Percentiles rank a stretch among this genome's conserved stretches.
phyloP scores from a whole-genome alignment of 1,140 invertebrate genomes.

The Drosophila ananassae region DNA sequence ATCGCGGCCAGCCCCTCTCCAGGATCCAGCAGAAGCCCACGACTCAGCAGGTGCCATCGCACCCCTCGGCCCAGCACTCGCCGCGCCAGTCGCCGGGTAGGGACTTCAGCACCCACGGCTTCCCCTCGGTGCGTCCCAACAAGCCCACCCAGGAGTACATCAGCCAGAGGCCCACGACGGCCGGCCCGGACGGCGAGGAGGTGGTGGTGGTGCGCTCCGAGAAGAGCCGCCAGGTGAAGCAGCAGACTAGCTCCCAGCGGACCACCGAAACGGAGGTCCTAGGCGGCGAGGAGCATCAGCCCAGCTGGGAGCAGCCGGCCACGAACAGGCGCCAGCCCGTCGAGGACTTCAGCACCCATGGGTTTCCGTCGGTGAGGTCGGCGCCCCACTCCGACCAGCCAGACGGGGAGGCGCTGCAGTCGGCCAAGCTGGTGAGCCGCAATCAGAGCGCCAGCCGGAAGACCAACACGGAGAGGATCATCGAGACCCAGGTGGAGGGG shows the following conservation, averaged over 20 bases:
- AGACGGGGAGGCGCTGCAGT: constrained; percentile 52
- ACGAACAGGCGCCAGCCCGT: constrained; percentile 30
- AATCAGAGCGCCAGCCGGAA: constrained; percentile 56
- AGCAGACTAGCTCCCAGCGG: constrained; percentile 55
- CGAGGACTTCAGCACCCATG: constrained; percentile 62
- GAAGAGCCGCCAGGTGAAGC: constrained; percentile 66
- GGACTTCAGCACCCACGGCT: constrained; percentile 79
- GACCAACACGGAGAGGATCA: constrained; percentile 64
- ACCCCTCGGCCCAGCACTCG: constrained; percentile 19
- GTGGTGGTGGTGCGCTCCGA: constrained; percentile 60
- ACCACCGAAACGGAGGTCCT: constrained; percentile 60
- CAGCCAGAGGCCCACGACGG: constrained; percentile 50
- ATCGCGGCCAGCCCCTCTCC: constrained; percentile 43
- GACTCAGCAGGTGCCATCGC: constrained; percentile 4
- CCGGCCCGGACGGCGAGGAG: constrained; percentile 57
- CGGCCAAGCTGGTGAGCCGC: constrained; percentile 42
- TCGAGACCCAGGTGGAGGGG: constrained; percentile 69
- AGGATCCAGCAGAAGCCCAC: constrained; percentile 1
- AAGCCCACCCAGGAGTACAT: constrained; percentile 76
- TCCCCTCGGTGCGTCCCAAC: constrained; percentile 76
- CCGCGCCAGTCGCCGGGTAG: constrained; percentile 16
- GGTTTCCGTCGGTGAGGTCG: constrained; percentile 61
- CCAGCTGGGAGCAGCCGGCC: constrained; percentile 41
- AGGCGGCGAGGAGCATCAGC: constrained; percentile 27
- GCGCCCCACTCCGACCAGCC: constrained; percentile 44